Conservation (phyloP, 2,797 vertebrate genomes). For the Mormyrus proboscirostris region DNA sequence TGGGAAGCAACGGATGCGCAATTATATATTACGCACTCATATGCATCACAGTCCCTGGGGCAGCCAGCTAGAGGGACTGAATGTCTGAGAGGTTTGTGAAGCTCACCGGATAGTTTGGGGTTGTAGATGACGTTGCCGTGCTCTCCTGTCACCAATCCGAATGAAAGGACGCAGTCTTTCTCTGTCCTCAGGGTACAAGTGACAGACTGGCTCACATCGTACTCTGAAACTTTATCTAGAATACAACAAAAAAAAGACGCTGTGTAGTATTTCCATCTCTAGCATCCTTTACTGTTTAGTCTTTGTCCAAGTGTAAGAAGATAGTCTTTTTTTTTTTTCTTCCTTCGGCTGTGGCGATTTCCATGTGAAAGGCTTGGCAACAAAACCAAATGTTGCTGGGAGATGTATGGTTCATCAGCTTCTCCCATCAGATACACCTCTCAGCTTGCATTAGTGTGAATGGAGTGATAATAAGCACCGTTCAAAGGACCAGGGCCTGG, state of each 20-base stretch:
- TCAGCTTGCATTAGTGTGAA: slow-evolving; percentile 47
- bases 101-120: slow-evolving; percentile 72
- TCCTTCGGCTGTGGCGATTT: slow-evolving; percentile 46
- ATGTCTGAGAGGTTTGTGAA: background rate
- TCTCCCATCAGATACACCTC: slow-evolving; percentile 56
- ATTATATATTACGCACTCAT: background rate
- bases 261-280: background rate
- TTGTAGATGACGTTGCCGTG: slow-evolving; percentile 71
- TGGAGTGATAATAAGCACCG: slow-evolving; percentile 48
- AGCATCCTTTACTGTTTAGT: slow-evolving; percentile 4
- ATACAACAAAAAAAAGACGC: slow-evolving; percentile 18
- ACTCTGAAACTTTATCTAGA: slow-evolving; percentile 62
- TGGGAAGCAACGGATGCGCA: background rate
- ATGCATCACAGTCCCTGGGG: background rate
- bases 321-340: slow-evolving; percentile 21
- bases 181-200: slow-evolving; percentile 76
- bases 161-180: slow-evolving; percentile 83
- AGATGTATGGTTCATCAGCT: slow-evolving; percentile 46
- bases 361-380: slow-evolving; percentile 51
- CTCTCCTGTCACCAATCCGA: slow-evolving; percentile 67
- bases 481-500: slow-evolving; percentile 44
- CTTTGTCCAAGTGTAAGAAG: slow-evolving; percentile 43
- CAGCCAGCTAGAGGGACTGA: background rate
- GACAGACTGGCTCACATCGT: slow-evolving; percentile 69
- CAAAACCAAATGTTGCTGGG: slow-evolving; percentile 46